These are phyloP conservation scores for Drosophila leontia DNA, from an alignment of 1,140 invertebrate genomes.

Conservation along the genomic window DNA sequence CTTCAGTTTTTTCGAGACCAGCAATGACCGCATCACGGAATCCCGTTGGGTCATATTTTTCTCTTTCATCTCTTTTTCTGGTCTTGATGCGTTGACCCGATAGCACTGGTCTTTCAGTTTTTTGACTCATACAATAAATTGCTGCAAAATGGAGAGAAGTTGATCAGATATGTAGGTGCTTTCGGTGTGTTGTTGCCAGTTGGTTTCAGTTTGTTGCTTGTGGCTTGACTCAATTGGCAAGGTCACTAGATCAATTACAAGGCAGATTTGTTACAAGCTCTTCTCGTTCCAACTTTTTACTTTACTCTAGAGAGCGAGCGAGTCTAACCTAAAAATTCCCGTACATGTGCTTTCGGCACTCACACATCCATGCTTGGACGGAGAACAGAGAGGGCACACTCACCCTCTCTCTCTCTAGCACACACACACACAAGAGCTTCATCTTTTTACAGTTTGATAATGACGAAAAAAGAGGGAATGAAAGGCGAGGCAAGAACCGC, in stretches of 20 bases:
- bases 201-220: conserved; percentile 16
- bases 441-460: conserved; percentile 75
- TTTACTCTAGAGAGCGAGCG: conserved; percentile 1
- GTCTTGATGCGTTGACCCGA: conserved; percentile 99
- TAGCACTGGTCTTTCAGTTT: conserved; percentile 99
- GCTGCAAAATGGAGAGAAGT: conserved; percentile 87
- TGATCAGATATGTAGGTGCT: conserved; percentile 28
- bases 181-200: conserved; percentile 14
- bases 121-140: conserved; percentile 99
- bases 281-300: conserved; percentile 1
- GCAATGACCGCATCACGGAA: conserved; percentile 98
- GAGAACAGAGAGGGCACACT: conserved; percentile 17
- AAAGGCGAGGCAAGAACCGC: conserved; percentile 44
- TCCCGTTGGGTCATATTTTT: conserved; percentile 98
- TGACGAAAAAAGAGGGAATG: conserved; percentile 59
- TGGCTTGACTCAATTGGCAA: conserved; percentile 34
- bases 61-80: conserved; percentile 99
- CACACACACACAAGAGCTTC: conserved; percentile 31
- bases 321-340: conserved; percentile 70
- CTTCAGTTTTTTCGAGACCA: conserved; percentile 96
- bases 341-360: conserved; percentile 44
- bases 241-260: conserved; percentile 37
- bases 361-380: conserved; percentile 23
- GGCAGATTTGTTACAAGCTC: conserved; percentile 9
- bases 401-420: conserved; percentile 1